Base-by-base conservation (phyloP, 2,888 invertebrate species). In the Noctua janthe region DNA sequence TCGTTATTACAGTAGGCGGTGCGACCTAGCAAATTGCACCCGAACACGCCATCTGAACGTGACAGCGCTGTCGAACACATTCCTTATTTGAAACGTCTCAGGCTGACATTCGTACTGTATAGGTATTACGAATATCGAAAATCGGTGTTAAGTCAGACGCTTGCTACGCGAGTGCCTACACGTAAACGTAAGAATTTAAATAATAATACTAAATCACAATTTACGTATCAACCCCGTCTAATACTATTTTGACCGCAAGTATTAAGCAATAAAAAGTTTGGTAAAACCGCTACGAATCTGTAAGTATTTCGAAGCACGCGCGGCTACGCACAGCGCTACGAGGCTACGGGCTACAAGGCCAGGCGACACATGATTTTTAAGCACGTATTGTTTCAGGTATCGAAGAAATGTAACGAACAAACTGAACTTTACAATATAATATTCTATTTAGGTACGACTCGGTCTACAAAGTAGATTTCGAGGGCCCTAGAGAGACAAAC, bases 1-100 rank as follows among this genome's bases (percentile, higher is more conserved):
- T 96, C 97, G 97, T 97, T 96, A 97, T 97, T 96, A 96, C 96
- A 96, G 97, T 95, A 96, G 96, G 96, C 96, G 96, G 96, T 93
- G 95, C 95, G 95, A 96, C 94, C 92, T 91, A 94, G 94, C 94
- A 97, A 97, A 97, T 97, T 96, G 96, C 96, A 93, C 94, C 93
- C 94, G 93, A 94, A 94, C 97, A 97, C 97, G 97, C 96, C 96
- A 97, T 94, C 96, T 94, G 94, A 95, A 96, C 96, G 96, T 97
- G 97, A 97, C 97, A 96, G 94, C 94, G 93, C 96, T 97, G 96
- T 96, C 97, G 96, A 97, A 96, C 95, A 95, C 95, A 95, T 95
- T 93, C 94, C 96, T 95, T 95, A 95, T 96, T 96, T 95, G 96
- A 95, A 95, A 96, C 95, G 95, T 96, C 96, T 95, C 94, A 92